Conservation (phyloP, 2,797 vertebrate genomes). For the Sebastes hubbsi region DNA sequence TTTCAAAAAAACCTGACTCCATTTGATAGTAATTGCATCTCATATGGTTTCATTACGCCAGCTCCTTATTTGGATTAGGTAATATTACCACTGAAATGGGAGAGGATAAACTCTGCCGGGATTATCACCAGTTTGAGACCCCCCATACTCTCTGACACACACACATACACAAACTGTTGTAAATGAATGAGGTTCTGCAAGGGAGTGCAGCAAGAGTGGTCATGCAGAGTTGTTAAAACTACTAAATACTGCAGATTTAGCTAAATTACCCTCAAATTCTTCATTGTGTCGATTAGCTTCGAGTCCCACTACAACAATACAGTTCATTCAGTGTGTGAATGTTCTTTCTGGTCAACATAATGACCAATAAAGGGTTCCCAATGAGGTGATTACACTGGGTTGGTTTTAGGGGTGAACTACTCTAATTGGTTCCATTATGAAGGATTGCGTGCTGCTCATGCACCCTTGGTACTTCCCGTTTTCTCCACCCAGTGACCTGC, state of each 20-base stretch:
- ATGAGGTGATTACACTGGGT: neutral
- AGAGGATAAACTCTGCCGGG: slow-evolving; percentile 49
- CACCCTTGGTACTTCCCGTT: neutral
- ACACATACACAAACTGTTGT: neutral
- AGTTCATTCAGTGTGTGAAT: neutral
- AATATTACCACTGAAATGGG: slow-evolving; percentile 51
- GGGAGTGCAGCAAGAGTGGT: neutral
- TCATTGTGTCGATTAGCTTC: neutral
- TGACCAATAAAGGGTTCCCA: neutral
- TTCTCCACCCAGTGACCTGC: neutral
- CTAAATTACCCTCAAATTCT: neutral
- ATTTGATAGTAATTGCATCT: slow-evolving; percentile 71
- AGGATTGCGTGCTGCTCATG: neutral
- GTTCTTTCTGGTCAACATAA: neutral
- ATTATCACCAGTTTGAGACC: slow-evolving; percentile 39
- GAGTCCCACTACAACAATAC: neutral
- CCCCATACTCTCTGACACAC: neutral
- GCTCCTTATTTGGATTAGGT: slow-evolving; percentile 64
- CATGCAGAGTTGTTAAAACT: neutral
- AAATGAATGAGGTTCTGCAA: slow-evolving; percentile 15
- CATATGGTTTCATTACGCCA: slow-evolving; percentile 58
- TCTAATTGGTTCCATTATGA: neutral
- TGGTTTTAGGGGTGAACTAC: neutral
- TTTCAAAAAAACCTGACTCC: slow-evolving; percentile 55
- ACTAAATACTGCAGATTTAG: neutral